phyloP scores from a whole-genome alignment of 2,888 invertebrate species.

The Gibbula magus region DNA sequence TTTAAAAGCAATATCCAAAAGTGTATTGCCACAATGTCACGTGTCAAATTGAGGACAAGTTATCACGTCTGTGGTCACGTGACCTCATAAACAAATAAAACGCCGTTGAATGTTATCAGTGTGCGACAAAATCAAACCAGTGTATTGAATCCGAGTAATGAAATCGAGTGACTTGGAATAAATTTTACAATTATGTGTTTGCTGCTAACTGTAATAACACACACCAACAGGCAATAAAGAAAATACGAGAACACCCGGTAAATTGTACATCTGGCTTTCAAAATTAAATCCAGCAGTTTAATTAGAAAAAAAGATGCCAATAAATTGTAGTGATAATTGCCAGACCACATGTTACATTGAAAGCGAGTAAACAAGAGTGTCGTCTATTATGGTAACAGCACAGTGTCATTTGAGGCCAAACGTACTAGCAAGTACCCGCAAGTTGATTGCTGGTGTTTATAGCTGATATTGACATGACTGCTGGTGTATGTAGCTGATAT shows the following conservation, averaged over 20 bases:
- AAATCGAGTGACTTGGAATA: background rate
- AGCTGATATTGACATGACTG: background rate
- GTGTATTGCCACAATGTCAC: background rate
- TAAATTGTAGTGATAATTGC: too few relatives aligned
- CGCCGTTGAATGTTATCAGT: background rate
- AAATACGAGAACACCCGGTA: background rate
- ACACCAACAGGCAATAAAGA: background rate
- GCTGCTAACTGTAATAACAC: background rate
- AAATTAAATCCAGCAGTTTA: background rate
- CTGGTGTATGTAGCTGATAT: background rate
- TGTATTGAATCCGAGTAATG: background rate
- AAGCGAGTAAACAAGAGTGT: too few relatives aligned
- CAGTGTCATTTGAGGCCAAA: background rate
- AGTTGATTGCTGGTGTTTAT: background rate
- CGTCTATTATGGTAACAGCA: conserved; percentile 4
- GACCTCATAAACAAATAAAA: background rate
- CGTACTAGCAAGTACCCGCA: background rate
- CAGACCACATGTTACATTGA: too few relatives aligned
- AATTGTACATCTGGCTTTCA: background rate
- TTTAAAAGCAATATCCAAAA: background rate
- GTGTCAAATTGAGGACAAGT: background rate
- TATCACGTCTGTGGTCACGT: background rate
- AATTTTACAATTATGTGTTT: background rate
- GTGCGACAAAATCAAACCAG: background rate
- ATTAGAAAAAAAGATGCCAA: background rate